Evolutionary conservation across 2,113 vertebrate genomes (phyloP), one percentile per base, ranked within the genome.

Genomic region (Lycocorax pyrrhopterus): DNA sequence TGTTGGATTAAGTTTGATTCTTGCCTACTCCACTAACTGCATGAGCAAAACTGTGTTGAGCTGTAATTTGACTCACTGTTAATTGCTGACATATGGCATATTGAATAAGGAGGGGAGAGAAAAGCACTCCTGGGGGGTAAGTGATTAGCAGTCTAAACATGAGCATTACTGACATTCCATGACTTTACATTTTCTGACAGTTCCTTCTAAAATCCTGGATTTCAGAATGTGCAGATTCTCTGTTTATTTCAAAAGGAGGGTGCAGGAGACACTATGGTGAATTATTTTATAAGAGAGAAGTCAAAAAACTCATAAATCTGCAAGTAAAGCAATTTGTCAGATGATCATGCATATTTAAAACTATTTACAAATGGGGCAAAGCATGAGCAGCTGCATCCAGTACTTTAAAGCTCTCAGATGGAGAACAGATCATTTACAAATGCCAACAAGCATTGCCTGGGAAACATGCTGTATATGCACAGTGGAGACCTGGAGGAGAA

Each of bases 61-160:
- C 84, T 94, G 67, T 62, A 94, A 95, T 96, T 96, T 85, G 58
- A 90, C 84, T 93, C 81, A 91, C 82, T 88, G 83, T 46, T 96
- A 95, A 96, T 90, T 97, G 88, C 90, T 96, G 90, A 84, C 92
- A 95, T 94, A 96, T 91, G 94, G 92, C 55, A 93, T 79, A 83
- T 49, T 88, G 90, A 94, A 80, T 88, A 88, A 90, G 29, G 25
- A 95, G 39, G 22, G 58, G 47, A 93, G 33, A 35, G 12, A 87
- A 91, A 83, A 91, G 71, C 62, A 82, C 62, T 94, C 89, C 87
- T 96, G 67, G 59, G 74, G 74, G 32, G 66, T 80, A 85, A 92
- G 55, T 69, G 58, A 91, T 94, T 89, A 94, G 46, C 55, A 85
- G 64, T 71, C 62, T 83, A 85, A 94, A 96, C 51, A 93, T 46